Base-by-base conservation (phyloP, 2,113 vertebrate genomes). In the Lepus europaeus region DNA sequence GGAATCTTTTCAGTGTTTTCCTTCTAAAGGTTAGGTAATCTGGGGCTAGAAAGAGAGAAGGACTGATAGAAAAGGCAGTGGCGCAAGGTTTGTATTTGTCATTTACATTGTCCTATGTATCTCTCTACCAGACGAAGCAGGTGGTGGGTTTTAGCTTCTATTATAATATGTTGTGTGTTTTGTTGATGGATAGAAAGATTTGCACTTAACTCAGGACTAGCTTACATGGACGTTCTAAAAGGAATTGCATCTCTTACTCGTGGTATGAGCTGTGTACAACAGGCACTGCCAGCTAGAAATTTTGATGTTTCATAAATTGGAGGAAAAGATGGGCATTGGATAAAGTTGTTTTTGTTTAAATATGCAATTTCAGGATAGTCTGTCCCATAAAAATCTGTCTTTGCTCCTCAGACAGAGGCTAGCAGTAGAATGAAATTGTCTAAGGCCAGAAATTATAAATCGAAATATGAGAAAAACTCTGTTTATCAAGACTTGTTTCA, bases 1-100 rank as follows among this genome's bases (percentile, higher is more conserved):
- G 94, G 94, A 25, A 90, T 92, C 96, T 96, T 39, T 3, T 59
- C 91, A 68, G 22, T 33, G 77, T 94, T 97, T 96, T 91, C 87
- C 78, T 91, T 87, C 56, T 27, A 56, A 95, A 93, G 4, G 27
- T 96, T 98, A 97, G 88, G 90, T 96, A 45, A 81, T 59, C 95
- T 91, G 96, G 94, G 94, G 92, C 94, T 96, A 94, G 74, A 84
- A 79, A 93, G 64, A 95, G 64, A 59, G 56, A 51, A 79, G 56
- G 61, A 91, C 25, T 53, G 49, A 78, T 90, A 80, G 86, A 63
- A 73, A 95, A 88, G 61, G 72, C 87, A 66, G 29, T 87, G 90
- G 11, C 25, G 27, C 23, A 13, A 9, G 9, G 80, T 97, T 95
- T 85, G 81, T 76, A 6, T 66, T 25, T 96, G 76, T 84, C 73